phyloP scores from a whole-genome alignment of 2,113 vertebrate genomes.

The Eleginops maclovinus region DNA sequence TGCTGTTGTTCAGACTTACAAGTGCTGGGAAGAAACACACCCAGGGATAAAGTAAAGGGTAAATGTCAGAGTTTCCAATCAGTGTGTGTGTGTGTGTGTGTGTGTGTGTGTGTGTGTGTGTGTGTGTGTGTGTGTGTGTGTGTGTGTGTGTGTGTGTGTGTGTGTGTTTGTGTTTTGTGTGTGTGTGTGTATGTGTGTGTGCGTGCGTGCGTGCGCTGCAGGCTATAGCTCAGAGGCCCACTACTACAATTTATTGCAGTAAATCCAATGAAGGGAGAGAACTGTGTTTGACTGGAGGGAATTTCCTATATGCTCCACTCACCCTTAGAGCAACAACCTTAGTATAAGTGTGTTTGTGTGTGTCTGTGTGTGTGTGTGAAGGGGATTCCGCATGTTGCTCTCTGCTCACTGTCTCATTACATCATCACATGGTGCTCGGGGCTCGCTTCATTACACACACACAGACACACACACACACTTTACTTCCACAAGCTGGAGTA shows the following conservation, averaged over 20 bases:
- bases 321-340: slow-evolving; percentile 35
- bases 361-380: slow-evolving; percentile 21
- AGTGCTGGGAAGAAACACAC: slow-evolving; percentile 53
- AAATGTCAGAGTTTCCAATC: slow-evolving; percentile 10
- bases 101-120: slow-evolving; percentile 10
- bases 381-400: slow-evolving; percentile 57
- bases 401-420: slow-evolving; percentile 55
- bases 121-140: slow-evolving; percentile 22
- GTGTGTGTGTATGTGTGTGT: too few species aligned
- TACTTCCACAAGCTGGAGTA: background rate
- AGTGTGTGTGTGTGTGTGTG: slow-evolving; percentile 24
- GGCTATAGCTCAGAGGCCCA: slow-evolving; percentile 32
- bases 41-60: slow-evolving; percentile 27
- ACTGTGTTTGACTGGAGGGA: slow-evolving; percentile 49
- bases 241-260: slow-evolving; percentile 49
- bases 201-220: background rate
- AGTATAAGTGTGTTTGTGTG: background rate
- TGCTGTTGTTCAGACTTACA: slow-evolving; percentile 63
- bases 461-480: background rate
- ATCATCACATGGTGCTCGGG: slow-evolving; percentile 59
- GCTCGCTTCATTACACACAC: slow-evolving; percentile 22
- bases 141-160: slow-evolving; percentile 22
- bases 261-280: slow-evolving; percentile 53
- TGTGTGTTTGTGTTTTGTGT: background rate
- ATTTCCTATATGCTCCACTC: slow-evolving; percentile 47